Evolutionary conservation across 2,888 invertebrate species (phyloP).

Genomic region (Drosophila pseudotalamancana): DNA sequence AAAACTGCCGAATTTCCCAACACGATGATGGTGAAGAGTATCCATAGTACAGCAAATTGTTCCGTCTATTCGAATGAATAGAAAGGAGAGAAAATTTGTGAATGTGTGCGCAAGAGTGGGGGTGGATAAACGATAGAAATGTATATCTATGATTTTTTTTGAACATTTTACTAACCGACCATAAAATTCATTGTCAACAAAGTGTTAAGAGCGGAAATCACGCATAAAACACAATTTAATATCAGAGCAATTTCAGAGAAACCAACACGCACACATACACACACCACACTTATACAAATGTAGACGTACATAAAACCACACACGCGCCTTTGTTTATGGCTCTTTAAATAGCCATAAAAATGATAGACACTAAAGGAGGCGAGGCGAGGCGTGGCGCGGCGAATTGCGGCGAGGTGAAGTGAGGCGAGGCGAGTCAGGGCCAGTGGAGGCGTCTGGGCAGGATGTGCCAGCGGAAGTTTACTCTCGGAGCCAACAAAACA

Average conservation of each 20-base stretch:
- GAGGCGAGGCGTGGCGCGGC: not conserved
- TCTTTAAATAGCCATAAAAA: constrained; percentile 74
- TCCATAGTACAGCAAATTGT: constrained; percentile 94
- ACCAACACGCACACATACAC: constrained; percentile 14
- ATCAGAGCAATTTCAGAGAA: constrained; percentile 38
- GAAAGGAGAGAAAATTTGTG: not conserved
- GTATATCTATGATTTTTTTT: constrained; percentile 41
- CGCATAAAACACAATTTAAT: constrained; percentile 77
- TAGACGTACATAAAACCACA: constrained; percentile 23
- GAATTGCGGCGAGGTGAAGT: not conserved
- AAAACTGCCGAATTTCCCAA: constrained; percentile 95
- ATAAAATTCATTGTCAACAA: constrained; percentile 68
- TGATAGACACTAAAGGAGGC: constrained; percentile 56
- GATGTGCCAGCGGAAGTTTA: constrained; percentile 73
- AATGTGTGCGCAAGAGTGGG: constrained; percentile 7
- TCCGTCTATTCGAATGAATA: constrained; percentile 87
- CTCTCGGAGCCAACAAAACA: constrained; percentile 47
- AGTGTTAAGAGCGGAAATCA: constrained; percentile 75
- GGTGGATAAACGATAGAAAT: constrained; percentile 1
- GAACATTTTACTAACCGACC: constrained; percentile 44
- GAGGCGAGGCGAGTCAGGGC: not conserved
- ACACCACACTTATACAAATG: not conserved
- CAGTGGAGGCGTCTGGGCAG: constrained; percentile 52
- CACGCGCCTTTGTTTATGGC: constrained; percentile 54
- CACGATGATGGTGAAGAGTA: constrained; percentile 93